Base-by-base conservation (phyloP, 2,113 vertebrate species). In the Trachemys scripta region DNA sequence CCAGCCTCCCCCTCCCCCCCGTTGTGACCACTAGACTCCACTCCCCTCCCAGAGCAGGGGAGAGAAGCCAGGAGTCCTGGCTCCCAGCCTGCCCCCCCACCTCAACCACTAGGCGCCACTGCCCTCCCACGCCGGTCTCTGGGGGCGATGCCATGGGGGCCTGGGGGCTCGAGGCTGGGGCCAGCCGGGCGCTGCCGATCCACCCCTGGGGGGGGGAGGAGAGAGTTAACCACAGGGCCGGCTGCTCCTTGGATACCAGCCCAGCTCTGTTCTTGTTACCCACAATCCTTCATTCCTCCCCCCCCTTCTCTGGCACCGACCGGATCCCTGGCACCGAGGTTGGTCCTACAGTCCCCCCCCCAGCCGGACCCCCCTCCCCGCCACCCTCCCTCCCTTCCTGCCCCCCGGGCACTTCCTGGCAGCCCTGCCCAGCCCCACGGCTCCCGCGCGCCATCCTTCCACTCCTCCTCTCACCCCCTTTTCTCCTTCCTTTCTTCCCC, bases 291-390 rank as follows among this genome's bases (percentile, higher is more conserved):
- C 94, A 85, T 90, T 51, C 87, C 92, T 29, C 65, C 81, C 82
- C 94, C 84, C 90, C 93, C 94, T 91, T 95, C 94, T 54, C 95
- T 90, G 95, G 95, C 97, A 95, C 95, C 97, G 95, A 95, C 96
- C 96, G 90, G 96, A 93, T 95, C 95, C 96, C 45, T 96, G 96
- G 97, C 96, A 96, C 79, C 3, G 94, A 90, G 89, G 86, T 65
- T 85, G 96, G 91, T 88, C 86, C 80, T 16, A 91, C 87, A 95
- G 84, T 93, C 94, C 96, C 96, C 7, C 96, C 95, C 95, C 94
- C 95, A 20, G 65, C 35, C 8, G 19, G 65, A 38, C 35, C 65
- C 2, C 62, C 62, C 35, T 3, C 35, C 62, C 38, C 90, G 93
- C 93, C 94, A 92, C 96, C 94, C 95, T 93, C 96, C 97, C 94